Base-by-base conservation (phyloP, 1,140 invertebrate species). In the Geopemphigus sp. region DNA sequence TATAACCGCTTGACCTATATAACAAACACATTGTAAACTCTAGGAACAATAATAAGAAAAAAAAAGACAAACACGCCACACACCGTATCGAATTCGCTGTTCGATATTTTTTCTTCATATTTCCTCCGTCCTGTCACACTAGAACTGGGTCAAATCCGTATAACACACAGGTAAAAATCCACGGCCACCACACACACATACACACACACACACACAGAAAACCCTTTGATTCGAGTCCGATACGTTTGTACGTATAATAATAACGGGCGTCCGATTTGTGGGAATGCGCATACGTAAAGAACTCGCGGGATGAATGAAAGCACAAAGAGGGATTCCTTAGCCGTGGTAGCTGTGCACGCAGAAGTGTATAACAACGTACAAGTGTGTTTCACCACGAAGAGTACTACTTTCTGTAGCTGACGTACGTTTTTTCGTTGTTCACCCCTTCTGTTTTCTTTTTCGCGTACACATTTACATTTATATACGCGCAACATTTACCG, bases 371-470 rank as follows among this genome's bases (percentile, higher is more conserved):
- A n/a, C n/a, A n/a, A n/a, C n/a, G n/a, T n/a, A n/a, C n/a, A n/a
- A n/a, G n/a, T n/a, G n/a, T n/a, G n/a, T n/a, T n/a, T n/a, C n/a
- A n/a, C n/a, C n/a, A n/a, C n/a, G n/a, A n/a, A n/a, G n/a, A n/a
- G n/a, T n/a, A n/a, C n/a, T 39, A 39, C 32, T 39, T 61, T 26
- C 6, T 17, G 17, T 15, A 26, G 26, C 17, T 26, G 26, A 24
- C 61, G 61, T 12, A 32, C 6, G 8, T 47, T 53, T 15, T 26
- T 53, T 53, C 6, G 22, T 53, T 3, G 29, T 70, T 53, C 68
- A 72, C 68, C 54, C 74, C 39, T 61, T 78, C 57, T 47, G 22
- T 59, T 61, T 78, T 78, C 19, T 78, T 78, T 61, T 54, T 50
- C 12, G 5, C 39, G n/a, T n/a, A n/a, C n/a, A n/a, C n/a, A n/a